Evolutionary conservation across 2,797 vertebrate species (phyloP).

Genomic region (Podarcis lilfordi): DNA sequence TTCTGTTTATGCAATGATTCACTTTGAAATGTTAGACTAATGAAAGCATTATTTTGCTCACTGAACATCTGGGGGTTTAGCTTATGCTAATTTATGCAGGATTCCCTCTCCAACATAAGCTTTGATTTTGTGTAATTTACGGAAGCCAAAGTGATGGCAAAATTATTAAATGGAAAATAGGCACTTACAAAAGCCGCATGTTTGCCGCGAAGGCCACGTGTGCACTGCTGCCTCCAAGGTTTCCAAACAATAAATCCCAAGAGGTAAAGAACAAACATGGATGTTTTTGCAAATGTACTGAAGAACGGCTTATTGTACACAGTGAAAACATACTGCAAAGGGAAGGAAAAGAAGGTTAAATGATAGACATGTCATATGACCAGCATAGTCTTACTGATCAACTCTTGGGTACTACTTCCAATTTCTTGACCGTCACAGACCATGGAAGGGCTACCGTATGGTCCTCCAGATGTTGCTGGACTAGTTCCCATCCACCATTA

Average conservation of each 20-base stretch:
- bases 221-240: slow-evolving; percentile 95
- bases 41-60: slow-evolving; percentile 39
- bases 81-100: slow-evolving; percentile 7
- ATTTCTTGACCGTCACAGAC: background rate
- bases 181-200: slow-evolving; percentile 88
- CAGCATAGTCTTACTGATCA: background rate
- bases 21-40: slow-evolving; percentile 35
- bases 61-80: slow-evolving; percentile 11
- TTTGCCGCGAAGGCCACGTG: slow-evolving; percentile 83
- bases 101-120: background rate
- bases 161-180: slow-evolving; percentile 13
- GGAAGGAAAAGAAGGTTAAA: slow-evolving; percentile 56
- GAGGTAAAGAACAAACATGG: slow-evolving; percentile 96
- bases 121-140: slow-evolving; percentile 8
- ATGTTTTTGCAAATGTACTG: slow-evolving; percentile 97
- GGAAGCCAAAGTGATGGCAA: slow-evolving; percentile 2
- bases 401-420: background rate
- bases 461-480: no score
- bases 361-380: slow-evolving; percentile 24
- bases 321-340: slow-evolving; percentile 92
- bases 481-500: no score
- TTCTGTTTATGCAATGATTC: slow-evolving; percentile 25
- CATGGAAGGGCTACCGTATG: no score
- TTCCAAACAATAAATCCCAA: slow-evolving; percentile 96
- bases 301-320: slow-evolving; percentile 98